Base-by-base conservation (phyloP, 37 sponge, comb jelly and placozoan genomes). In the Halisarca cf. caerulea region DNA sequence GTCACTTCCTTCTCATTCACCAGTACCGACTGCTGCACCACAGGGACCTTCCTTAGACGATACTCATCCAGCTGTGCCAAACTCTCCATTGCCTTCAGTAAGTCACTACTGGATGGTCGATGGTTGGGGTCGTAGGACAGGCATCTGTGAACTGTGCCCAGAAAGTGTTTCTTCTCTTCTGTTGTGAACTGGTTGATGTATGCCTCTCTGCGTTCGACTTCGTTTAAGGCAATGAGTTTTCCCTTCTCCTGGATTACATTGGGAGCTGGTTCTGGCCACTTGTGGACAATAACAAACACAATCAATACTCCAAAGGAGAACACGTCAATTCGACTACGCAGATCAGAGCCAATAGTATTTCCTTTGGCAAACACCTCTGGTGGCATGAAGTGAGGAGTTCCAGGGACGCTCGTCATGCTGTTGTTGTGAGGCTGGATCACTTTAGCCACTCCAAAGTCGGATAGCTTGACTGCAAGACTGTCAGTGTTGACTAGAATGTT, bases 371-470 rank as follows among this genome's bases (percentile, higher is more conserved):
- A 44, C 36, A 40, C 36, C 28, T 84, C 84, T 45, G 86, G 86
- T 21, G 86, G 86, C 86, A 78, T 79, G 68, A 55, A 84, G 18
- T 20, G 40, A 36, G 35, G 72, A 23, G 61, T 70, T 2, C 84
- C 84, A 25, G 74, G 58, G 9, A 59, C 27, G 17, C 17, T 32
- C 60, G 75, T 74, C 84, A 84, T 23, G 35, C 51, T 66, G 44
- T 61, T 36, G 2, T 39, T 24, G 20, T 51, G 53, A 23, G 62
- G 80, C 27, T 85, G 27, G 34, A 89, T 23, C 33, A 85, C 80
- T 1, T 75, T 42, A 0, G 90, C 79, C 33, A 90, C 87, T 3
- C 90, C 90, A 79, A 90, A 90, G 27, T 90, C 90, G 37, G 87
- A 78, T 4, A 90, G 83, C 71, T 90, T 90, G 18, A 86, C 90